Conservation (phyloP, 2,113 vertebrate species). For the Oplegnathus fasciatus region DNA sequence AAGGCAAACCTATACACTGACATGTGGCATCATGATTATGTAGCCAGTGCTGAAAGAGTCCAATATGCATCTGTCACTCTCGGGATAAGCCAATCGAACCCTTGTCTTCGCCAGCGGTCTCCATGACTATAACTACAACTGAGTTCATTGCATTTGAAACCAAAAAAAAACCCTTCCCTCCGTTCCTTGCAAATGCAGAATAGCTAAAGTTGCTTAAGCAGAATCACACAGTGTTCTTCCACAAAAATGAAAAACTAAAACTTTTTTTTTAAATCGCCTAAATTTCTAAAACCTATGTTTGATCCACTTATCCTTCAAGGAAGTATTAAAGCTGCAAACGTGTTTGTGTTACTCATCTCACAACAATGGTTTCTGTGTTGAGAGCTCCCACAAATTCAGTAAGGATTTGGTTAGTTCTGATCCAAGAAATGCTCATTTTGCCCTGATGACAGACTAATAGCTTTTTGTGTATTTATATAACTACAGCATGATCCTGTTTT, state of each 20-base stretch:
- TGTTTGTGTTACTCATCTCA: conserved; percentile 18
- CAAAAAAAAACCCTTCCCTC: conserved; percentile 33
- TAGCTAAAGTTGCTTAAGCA: too few species aligned
- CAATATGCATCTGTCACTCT: conserved; percentile 31
- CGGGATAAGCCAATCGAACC: not conserved
- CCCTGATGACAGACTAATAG: conserved; percentile 28
- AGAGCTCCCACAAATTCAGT: conserved; percentile 1
- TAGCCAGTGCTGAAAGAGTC: not conserved
- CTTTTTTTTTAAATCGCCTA: too few species aligned
- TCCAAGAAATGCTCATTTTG: conserved; percentile 13
- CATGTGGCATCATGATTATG: conserved; percentile 43
- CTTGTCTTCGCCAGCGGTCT: not conserved
- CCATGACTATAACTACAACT: not conserved
- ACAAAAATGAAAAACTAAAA: not conserved
- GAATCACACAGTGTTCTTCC: too few species aligned
- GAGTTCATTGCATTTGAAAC: not conserved
- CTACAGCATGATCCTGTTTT: conserved; percentile 3
- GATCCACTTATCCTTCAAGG: not conserved
- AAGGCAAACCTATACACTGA: conserved; percentile 39
- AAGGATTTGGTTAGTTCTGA: not conserved
- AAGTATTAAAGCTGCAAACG: not conserved
- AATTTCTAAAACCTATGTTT: not conserved
- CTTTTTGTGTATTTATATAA: conserved; percentile 21
- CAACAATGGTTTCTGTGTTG: not conserved
- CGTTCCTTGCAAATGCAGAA: conserved; percentile 8